Evolutionary conservation across 2,888 invertebrate genomes (phyloP), one percentile per base, ranked within the genome.

Genomic region (Tenthredo notha): DNA sequence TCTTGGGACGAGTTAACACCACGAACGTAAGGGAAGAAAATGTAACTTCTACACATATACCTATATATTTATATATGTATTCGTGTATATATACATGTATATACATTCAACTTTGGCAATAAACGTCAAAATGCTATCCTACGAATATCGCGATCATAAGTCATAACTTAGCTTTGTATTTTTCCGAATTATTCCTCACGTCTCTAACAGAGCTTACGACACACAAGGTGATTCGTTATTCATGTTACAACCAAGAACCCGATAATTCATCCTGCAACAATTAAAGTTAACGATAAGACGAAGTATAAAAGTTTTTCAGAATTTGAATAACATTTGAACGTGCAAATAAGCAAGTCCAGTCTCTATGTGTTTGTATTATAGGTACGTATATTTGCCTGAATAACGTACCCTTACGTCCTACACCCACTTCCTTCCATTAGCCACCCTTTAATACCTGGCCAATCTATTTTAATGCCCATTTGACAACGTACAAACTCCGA

Each of bases 31-130:
- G 61, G 40, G 40, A 80, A 80, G 9, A n/a, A 65, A 80, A 40
- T 40, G 58, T 80, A 80, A 61, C 65, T 61, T 67, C 61, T 43
- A 21, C 58, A 12, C 18, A 15, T 54, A 29, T 1, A 18, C 7
- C 12, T 29, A 12, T 29, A 12, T 15, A 33, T 65, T 10, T 61
- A 12, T 29, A 6, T 58, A 29, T 15, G 6, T 12, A 7, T 25
- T 10, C 0, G 4, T 12, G 33, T 67, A 25, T 43, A 43, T 12
- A 25, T 43, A 40, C 33, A 25, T 58, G 37, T 33, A 18, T 65
- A 83, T 65, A 83, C 47, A 83, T 67, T 50, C 67, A 83, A 83
- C 83, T 83, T 83, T 67, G 43, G 83, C 83, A 83, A 83, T 83
- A 83, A 83, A 83, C 67, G 83, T 83, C 83, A 33, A n/a, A 67